Percentiles rank a stretch among this genome's conserved stretches.
These are phyloP conservation scores for Drosophila cognata DNA, from an alignment of 2,888 invertebrate species.

Conservation along the genomic window DNA sequence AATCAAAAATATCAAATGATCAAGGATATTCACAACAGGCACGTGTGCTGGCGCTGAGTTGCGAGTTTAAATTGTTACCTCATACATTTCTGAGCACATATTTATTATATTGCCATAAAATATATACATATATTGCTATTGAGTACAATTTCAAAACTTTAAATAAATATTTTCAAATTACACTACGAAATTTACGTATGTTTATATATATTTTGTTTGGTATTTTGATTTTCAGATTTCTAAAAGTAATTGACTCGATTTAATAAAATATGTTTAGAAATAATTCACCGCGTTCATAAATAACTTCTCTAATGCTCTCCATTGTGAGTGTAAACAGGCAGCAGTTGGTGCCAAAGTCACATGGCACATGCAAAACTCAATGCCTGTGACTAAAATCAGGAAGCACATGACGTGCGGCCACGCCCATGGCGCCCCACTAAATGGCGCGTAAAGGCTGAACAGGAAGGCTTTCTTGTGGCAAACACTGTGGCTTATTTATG, in stretches of 20 bases:
- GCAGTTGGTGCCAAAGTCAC: not conserved
- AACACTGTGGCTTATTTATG: constrained; percentile 46
- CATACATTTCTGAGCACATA: not conserved
- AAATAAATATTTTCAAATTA: not conserved
- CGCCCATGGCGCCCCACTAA: constrained; percentile 39
- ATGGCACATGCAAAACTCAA: constrained; percentile 27
- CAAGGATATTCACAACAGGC: not conserved
- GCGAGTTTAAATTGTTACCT: not conserved
- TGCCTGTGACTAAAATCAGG: constrained; percentile 37
- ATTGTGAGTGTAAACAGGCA: not conserved
- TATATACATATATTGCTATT: no score
- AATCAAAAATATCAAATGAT: constrained; percentile 12
- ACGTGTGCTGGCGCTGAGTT: not conserved
- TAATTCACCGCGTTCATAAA: not conserved
- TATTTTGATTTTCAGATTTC: not conserved
- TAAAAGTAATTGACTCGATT: not conserved
- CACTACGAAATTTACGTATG: no score
- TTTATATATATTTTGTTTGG: no score
- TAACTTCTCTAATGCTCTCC: not conserved
- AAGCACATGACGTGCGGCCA: constrained; percentile 31
- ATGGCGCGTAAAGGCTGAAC: constrained; percentile 31
- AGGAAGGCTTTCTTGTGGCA: constrained; percentile 25
- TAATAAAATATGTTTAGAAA: not conserved
- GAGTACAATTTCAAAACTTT: not conserved
- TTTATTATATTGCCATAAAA: not conserved